phyloP scores from a whole-genome alignment of 2,797 vertebrate species.

The Oophaga sylvatica region DNA sequence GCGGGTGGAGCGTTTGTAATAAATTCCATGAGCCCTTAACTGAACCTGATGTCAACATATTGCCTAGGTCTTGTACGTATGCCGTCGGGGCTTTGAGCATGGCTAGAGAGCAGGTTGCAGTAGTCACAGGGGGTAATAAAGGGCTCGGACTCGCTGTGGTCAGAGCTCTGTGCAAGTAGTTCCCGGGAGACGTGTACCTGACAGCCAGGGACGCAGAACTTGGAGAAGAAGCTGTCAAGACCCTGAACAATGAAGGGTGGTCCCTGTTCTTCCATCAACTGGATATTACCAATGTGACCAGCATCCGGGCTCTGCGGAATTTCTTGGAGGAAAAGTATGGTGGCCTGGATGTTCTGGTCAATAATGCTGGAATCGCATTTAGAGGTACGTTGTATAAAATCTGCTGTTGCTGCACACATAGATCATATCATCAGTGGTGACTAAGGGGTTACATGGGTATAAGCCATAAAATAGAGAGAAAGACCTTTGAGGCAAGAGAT shows the following conservation, averaged over 20 bases:
- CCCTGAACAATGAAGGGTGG: constrained; percentile 80
- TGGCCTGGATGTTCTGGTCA: constrained; percentile 85
- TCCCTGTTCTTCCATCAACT: constrained; percentile 73
- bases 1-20: too few species aligned
- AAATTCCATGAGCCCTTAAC: too few species aligned
- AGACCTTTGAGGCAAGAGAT: too few species aligned
- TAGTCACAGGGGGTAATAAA: constrained; percentile 78
- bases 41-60: background rate
- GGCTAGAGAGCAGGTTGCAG: constrained; percentile 70
- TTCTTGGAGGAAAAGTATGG: constrained; percentile 80
- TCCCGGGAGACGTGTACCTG: constrained; percentile 79
- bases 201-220: constrained; percentile 77
- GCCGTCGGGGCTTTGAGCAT: constrained; percentile 59
- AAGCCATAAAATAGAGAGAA: background rate
- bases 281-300: too few species aligned
- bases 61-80: background rate
- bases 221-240: constrained; percentile 77
- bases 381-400: constrained; percentile 74
- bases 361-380: constrained; percentile 90
- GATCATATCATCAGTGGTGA: background rate
- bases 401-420: background rate
- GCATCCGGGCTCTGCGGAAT: constrained; percentile 77
- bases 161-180: constrained; percentile 72
- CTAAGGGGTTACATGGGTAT: background rate
- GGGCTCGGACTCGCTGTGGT: constrained; percentile 77